Base-by-base conservation (phyloP, 2,888 invertebrate genomes). In the Zaprionus obscuricornis region DNA sequence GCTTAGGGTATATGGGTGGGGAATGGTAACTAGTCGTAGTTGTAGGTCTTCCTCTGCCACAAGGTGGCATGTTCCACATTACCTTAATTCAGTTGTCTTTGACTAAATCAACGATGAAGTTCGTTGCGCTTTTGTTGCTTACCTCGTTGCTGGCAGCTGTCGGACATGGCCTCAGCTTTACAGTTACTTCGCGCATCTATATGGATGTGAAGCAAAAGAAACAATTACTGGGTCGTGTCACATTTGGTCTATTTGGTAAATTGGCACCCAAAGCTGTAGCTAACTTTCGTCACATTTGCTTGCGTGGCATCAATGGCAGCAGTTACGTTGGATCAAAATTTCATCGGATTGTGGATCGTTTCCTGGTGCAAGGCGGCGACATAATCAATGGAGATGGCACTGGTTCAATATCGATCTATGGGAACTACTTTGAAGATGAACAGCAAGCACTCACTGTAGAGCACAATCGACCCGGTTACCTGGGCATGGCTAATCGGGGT, bases 321-420 rank as follows among this genome's bases (percentile, higher is more conserved):
- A 94, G 93, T 1, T 98, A 97, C 88, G 93, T 93, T 70, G 96
- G 95, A 8, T 93, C 95, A 2, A 92, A 91, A 70, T 96, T 98
- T 89, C 96, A 96, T 90, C 92, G 97, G 10, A 94, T 98, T 52
- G 95, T 98, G 71, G 94, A 95, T 88, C 93, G 96, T 71, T 97
- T 98, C 89, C 96, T 98, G 94, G 94, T 98, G 78, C 97, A 98
- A 93, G 97, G 96, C 62, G 97, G 97, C 24, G 97, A 98, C 90
- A 93, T 97, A 46, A 91, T 95, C 1, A 93, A 93, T 45, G 83
- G 87, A 3, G 94, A 98, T 90, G 98, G 98, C 0, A 92, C 93
- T 1, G 98, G 98, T 1, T 94, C 95, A 0, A 93, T 94, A 22
- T 97, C 96, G 87, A 96, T 97, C 77, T 97, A 95, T 88, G 97